Conservation (phyloP, 2,113 vertebrate genomes). For the Acrocephalus arundinaceus region DNA sequence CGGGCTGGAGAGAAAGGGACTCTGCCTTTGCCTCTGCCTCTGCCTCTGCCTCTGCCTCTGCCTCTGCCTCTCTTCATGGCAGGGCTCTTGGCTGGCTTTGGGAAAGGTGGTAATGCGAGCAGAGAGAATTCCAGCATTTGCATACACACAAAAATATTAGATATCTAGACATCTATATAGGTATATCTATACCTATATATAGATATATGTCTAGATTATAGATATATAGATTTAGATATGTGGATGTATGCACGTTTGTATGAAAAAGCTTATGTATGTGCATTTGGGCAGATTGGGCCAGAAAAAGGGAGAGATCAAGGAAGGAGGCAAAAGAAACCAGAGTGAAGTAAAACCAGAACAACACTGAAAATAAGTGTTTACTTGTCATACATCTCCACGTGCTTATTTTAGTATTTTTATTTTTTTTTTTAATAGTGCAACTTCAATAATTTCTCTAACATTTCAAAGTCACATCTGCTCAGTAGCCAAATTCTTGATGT, state of each 20-base stretch:
- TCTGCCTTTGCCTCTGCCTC: no score
- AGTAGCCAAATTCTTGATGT: background rate
- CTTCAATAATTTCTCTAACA: background rate
- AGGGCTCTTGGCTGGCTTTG: background rate
- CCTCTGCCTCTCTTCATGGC: background rate
- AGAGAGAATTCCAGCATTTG: background rate
- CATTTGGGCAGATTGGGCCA: background rate
- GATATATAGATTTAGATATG: rapidly evolving
- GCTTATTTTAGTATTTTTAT: background rate
- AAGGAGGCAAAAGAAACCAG: background rate
- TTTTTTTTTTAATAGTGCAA: background rate
- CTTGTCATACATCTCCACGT: background rate
- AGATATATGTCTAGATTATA: background rate
- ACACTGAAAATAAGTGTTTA: background rate
- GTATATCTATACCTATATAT: no score
- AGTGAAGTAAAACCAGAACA: background rate
- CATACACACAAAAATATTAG: background rate
- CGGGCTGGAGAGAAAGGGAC: background rate
- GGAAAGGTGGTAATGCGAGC: background rate
- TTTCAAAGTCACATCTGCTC: background rate
- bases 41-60: no score
- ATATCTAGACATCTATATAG: no score
- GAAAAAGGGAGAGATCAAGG: background rate
- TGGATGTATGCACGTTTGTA: background rate
- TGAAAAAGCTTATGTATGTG: rapidly evolving